These are phyloP conservation scores for Salminus brasiliensis DNA, from an alignment of 2,113 vertebrate genomes.

Conservation along the genomic window DNA sequence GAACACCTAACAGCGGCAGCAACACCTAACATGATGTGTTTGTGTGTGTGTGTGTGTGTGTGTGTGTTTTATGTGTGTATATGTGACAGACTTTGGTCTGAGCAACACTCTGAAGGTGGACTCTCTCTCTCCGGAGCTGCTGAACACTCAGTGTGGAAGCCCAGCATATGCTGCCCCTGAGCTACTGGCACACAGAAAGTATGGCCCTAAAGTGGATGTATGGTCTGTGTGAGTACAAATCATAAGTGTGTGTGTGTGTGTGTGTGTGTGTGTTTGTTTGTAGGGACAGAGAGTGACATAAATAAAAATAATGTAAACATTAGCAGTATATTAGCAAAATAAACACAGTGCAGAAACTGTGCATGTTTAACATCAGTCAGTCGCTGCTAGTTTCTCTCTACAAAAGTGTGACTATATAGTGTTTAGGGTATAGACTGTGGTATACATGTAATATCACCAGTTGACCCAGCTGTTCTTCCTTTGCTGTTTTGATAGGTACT, in stretches of 20 bases:
- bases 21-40: too few species aligned
- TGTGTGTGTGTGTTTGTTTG: not conserved
- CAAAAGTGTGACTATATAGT: too few species aligned
- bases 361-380: too few species aligned
- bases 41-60: not conserved
- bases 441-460: too few species aligned
- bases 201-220: slow-evolving; percentile 84
- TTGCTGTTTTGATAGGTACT: too few species aligned
- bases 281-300: not conserved
- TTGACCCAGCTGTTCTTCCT: too few species aligned
- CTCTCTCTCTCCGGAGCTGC: slow-evolving; percentile 79
- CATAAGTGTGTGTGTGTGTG: not conserved
- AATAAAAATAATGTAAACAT: slow-evolving; percentile 19
- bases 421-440: too few species aligned
- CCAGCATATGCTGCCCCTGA: slow-evolving; percentile 84
- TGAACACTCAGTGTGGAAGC: slow-evolving; percentile 83
- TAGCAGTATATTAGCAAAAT: too few species aligned
- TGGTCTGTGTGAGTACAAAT: slow-evolving; percentile 82
- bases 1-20: too few species aligned
- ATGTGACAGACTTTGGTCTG: slow-evolving; percentile 81
- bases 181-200: slow-evolving; percentile 85
- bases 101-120: slow-evolving; percentile 82
- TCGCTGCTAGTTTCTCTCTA: too few species aligned
- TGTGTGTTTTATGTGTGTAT: not conserved
- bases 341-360: too few species aligned